phyloP scores from a whole-genome alignment of 2,113 vertebrate species.

The Trochalopteron elliotii region DNA sequence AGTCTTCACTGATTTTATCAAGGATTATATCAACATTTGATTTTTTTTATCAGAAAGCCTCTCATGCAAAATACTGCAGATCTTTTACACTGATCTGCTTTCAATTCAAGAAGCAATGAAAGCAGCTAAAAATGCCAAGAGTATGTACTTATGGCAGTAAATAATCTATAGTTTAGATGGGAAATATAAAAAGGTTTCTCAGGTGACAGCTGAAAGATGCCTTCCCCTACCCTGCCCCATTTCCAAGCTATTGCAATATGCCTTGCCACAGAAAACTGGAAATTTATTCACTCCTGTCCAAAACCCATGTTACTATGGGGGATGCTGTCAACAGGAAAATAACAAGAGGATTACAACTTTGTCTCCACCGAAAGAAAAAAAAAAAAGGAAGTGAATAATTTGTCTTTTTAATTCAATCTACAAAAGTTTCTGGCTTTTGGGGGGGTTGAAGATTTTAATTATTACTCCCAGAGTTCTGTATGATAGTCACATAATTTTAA shows the following conservation, averaged over 20 bases:
- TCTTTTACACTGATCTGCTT: background rate
- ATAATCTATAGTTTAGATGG: background rate
- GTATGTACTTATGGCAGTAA: background rate
- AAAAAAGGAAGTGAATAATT: background rate
- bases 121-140: background rate
- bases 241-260: background rate
- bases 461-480: background rate
- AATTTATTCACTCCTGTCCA: background rate
- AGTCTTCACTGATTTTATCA: background rate
- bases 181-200: background rate
- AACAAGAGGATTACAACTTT: background rate
- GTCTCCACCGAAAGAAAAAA: background rate
- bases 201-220: background rate
- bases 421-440: background rate
- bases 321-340: background rate
- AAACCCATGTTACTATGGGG: accelerated
- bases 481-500: background rate
- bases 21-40: background rate
- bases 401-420: background rate
- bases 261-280: background rate
- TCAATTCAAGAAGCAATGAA: background rate
- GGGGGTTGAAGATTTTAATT: background rate
- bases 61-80: background rate
- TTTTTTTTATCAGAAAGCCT: background rate
- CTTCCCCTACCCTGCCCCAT: too few relatives aligned